Evolutionary conservation across 1,140 invertebrate genomes (phyloP).

Genomic region (Limonius californicus): DNA sequence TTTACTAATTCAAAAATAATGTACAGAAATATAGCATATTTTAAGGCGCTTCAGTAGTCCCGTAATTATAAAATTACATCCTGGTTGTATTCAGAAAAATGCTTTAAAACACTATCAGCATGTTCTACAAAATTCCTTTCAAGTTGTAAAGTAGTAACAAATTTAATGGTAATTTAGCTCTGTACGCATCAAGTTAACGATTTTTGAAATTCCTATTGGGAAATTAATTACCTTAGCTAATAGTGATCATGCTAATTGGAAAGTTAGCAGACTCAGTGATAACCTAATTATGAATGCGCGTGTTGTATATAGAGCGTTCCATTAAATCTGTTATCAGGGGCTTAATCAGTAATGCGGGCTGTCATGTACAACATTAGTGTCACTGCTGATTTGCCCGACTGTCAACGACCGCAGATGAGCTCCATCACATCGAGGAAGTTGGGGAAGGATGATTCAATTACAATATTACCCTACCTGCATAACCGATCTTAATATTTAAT

Average conservation of each 20-base stretch:
- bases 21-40: too few species aligned
- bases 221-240: constrained; percentile 12
- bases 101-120: too few species aligned
- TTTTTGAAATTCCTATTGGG: background rate
- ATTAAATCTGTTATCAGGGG: constrained; percentile 27
- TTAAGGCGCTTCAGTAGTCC: too few species aligned
- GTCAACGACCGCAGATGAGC: constrained; percentile 38
- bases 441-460: constrained; percentile 34
- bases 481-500: background rate
- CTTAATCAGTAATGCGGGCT: constrained; percentile 41
- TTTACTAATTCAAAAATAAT: too few species aligned
- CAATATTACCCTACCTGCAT: constrained; percentile 3
- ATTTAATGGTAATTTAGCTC: too few species aligned
- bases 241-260: constrained; percentile 19
- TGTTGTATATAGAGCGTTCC: constrained; percentile 20
- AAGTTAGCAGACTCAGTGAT: constrained; percentile 22
- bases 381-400: constrained; percentile 38
- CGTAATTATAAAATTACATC: too few species aligned
- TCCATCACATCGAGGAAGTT: constrained; percentile 22
- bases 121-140: too few species aligned
- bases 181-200: background rate
- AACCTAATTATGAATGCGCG: constrained; percentile 26
- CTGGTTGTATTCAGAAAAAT: too few species aligned
- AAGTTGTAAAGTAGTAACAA: too few species aligned
- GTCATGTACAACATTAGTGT: constrained; percentile 44